phyloP scores from a whole-genome alignment of 2,888 invertebrate genomes.

The Hololepta plana region DNA sequence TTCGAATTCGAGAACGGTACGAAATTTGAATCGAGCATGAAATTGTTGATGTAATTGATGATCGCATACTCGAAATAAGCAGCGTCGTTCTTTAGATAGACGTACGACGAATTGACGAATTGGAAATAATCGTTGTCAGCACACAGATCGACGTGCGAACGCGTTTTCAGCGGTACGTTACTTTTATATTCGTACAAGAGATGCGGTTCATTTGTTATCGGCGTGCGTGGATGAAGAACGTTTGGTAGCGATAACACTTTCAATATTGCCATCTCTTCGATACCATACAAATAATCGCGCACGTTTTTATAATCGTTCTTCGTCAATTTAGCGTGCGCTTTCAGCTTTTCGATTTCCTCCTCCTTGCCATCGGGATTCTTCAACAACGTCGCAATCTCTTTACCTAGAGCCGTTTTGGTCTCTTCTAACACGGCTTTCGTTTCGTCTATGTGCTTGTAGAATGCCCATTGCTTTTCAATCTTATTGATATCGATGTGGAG shows the following conservation, averaged over 20 bases:
- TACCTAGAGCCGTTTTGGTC: constrained; percentile 31
- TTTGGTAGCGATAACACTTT: constrained; percentile 53
- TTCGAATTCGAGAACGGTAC: constrained; percentile 57
- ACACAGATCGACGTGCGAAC: constrained; percentile 37
- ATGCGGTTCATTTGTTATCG: constrained; percentile 22
- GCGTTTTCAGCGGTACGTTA: constrained; percentile 22
- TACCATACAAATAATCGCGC: constrained; percentile 44
- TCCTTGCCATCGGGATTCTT: constrained; percentile 18
- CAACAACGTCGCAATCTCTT: constrained; percentile 29
- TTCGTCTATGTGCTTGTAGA: constrained; percentile 36
- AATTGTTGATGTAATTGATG: constrained; percentile 32
- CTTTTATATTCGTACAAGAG: constrained; percentile 16
- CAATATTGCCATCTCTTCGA: constrained; percentile 50
- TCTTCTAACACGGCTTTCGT: constrained; percentile 33
- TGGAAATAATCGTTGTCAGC: constrained; percentile 32
- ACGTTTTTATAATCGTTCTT: constrained; percentile 40
- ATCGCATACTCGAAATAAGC: constrained; percentile 50
- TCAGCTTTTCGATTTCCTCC: constrained; percentile 32
- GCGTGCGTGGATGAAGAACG: constrained; percentile 42
- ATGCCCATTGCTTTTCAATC: constrained; percentile 39
- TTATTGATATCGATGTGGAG: constrained; percentile 33
- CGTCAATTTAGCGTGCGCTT: constrained; percentile 28
- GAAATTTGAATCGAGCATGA: constrained; percentile 32
- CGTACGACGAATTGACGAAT: constrained; percentile 37
- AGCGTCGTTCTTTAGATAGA: constrained; percentile 46